Evolutionary conservation across 2,888 invertebrate genomes (phyloP).

Genomic region (Lypha dubia): DNA sequence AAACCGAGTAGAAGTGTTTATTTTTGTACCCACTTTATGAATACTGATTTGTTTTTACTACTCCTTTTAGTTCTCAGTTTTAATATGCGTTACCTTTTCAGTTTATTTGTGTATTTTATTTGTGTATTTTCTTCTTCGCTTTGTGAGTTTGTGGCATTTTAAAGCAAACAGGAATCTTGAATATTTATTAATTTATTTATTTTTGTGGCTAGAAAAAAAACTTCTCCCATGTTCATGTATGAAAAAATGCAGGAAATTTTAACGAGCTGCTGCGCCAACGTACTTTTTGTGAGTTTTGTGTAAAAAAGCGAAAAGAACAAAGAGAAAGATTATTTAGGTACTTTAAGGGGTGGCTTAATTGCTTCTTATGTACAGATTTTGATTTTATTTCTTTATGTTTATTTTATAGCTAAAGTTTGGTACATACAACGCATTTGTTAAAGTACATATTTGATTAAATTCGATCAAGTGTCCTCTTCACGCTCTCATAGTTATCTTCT

Average conservation of each 20-base stretch:
- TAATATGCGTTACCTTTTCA: conserved; percentile 16
- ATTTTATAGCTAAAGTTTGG: conserved; percentile 40
- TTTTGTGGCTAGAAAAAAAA: conserved; percentile 14
- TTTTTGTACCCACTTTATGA: conserved; percentile 18
- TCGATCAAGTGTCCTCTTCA: neutral
- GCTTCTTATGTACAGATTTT: conserved; percentile 13
- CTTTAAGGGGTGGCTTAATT: conserved; percentile 45
- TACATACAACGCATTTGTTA: conserved; percentile 4
- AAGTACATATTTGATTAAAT: conserved; percentile 41
- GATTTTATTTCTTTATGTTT: conserved; percentile 1
- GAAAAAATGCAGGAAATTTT: conserved; percentile 20
- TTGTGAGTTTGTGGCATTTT: neutral
- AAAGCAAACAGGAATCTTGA: neutral
- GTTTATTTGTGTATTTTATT: neutral
- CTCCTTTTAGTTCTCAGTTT: neutral
- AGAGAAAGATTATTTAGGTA: conserved; percentile 29
- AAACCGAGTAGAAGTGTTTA: conserved; percentile 7
- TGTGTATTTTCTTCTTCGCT: neutral
- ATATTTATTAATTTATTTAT: neutral
- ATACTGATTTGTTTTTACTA: conserved; percentile 9
- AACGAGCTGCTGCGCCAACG: conserved; percentile 14
- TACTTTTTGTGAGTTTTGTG: conserved; percentile 14
- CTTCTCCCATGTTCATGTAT: conserved; percentile 29
- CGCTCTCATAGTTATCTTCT: too few species aligned
- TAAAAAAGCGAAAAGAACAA: neutral